phyloP scores from a whole-genome alignment of 2,888 invertebrate species.

The Pinctada fucata region DNA sequence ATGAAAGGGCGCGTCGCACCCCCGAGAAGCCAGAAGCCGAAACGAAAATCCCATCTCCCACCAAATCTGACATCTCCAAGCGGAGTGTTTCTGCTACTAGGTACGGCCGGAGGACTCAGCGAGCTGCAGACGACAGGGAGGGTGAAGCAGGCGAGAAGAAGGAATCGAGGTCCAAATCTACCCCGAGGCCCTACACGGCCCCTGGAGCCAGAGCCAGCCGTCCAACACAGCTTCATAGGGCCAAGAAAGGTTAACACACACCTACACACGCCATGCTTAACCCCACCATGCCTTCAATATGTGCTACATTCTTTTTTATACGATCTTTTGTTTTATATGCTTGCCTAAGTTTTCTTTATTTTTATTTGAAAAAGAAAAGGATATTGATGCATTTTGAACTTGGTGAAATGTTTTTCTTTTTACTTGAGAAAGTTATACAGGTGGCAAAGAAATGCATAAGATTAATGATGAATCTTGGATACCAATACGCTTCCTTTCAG shows the following conservation, averaged over 20 bases:
- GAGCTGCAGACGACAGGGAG: constrained; percentile 3
- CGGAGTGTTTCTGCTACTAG: constrained; percentile 29
- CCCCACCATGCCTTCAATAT: background rate
- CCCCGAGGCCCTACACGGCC: constrained; percentile 13
- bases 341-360: constrained; percentile 2
- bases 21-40: constrained; percentile 1
- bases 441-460: too few relatives aligned
- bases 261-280: background rate
- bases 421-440: too few relatives aligned
- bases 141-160: constrained; percentile 3
- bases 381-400: background rate
- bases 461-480: too few relatives aligned
- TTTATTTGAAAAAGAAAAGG: background rate
- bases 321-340: background rate
- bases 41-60: constrained; percentile 26
- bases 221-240: constrained; percentile 20
- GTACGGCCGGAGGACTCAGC: constrained; percentile 1
- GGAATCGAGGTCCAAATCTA: constrained; percentile 5
- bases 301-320: background rate
- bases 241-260: constrained; percentile 24
- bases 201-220: constrained; percentile 1
- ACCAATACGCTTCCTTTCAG: too few relatives aligned
- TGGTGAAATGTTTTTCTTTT: background rate
- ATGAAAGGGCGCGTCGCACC: background rate
- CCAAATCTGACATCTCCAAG: constrained; percentile 17